Evolutionary conservation across 1,140 invertebrate genomes (phyloP), one percentile per base, ranked within the genome.

Genomic region (Phymastichus coffea): DNA sequence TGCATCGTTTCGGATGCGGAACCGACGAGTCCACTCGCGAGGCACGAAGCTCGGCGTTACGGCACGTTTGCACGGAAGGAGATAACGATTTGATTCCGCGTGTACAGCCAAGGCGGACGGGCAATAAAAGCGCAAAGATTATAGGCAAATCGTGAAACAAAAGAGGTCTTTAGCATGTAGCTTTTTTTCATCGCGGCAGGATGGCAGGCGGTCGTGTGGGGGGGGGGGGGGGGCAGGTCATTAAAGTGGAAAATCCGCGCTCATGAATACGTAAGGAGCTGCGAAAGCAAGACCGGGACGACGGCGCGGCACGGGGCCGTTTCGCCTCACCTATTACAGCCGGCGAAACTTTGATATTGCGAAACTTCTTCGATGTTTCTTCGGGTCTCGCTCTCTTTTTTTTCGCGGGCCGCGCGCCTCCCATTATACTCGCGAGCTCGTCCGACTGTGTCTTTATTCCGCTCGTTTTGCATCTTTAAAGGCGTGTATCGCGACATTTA

Each of bases 291-390:
- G n/a, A n/a, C n/a, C n/a, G n/a, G n/a, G n/a, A n/a, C n/a, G n/a
- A n/a, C n/a, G n/a, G n/a, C n/a, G n/a, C n/a, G n/a, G n/a, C n/a
- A n/a, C n/a, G n/a, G n/a, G n/a, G n/a, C n/a, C 25, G 14, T 14
- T 25, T 44, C 25, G 49, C 23, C 19, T 49, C 19, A 37, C 2
- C 49, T 17, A 41, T 53, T 40, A 23, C 49, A 53, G 37, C 22
- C 20, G 9, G 33, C 30, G 14, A 56, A 56, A 56, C 41, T 56
- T 56, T 56, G 41, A 56, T 56, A 56, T 56, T 56, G 30, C 54
- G 43, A 56, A 56, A 56, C 54, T 56, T 56, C 43, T 56, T 56
- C 54, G 54, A 56, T 47, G 54, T 47, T 56, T 47, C 43, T 56
- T 37, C 33, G 43, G 22, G 17, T 55, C 19, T 14, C n/a, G 7